Evolutionary conservation across 2,113 vertebrate genomes (phyloP), one percentile per base, ranked within the genome.

Genomic region (Ovibos moschatus): DNA sequence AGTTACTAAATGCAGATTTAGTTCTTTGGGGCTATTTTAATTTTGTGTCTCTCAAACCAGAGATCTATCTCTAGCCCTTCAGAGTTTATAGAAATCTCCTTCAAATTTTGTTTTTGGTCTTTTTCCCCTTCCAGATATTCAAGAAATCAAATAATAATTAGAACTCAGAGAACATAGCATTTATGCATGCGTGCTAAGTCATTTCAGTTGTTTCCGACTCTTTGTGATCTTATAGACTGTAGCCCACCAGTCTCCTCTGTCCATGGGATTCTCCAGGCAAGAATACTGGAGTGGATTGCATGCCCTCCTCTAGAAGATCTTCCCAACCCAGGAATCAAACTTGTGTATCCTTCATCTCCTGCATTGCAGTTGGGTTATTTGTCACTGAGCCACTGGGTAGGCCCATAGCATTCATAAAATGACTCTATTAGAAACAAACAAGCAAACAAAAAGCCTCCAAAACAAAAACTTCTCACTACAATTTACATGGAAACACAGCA

Each of bases 331-430:
- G 40, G 23, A 43, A 43, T 27, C 3, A 13, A 43, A 43, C 71
- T 27, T 76, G 23, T 76, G 23, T 25, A 25, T 43, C 36, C 40
- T 76, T 3, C 40, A 27, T 40, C 71, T 76, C 71, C 71, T 43
- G 11, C 1, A 0, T 43, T 76, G 12, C 36, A 76, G 2, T 4
- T 43, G 23, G 40, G 43, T 76, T 76, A 12, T 43, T 76, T 76
- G 12, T 43, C 71, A 27, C 71, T 43, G 71, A 43, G 40, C 36
- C 11, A 43, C 23, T 0, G 6, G 21, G 6, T 71, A 43, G 23
- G 12, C 21, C 71, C 71, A 27, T 27, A 43, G 71, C 36, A 76
- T 76, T 76, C 21, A 14, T 27, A 43, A 76, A 43, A 14, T 43
- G 23, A 76, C 25, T 13, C 13, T 15, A 33, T 33, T 87, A 87